Evolutionary conservation across 1,140 invertebrate genomes (phyloP), one percentile per base, ranked within the genome.

Genomic region (Phocides pigmalion): DNA sequence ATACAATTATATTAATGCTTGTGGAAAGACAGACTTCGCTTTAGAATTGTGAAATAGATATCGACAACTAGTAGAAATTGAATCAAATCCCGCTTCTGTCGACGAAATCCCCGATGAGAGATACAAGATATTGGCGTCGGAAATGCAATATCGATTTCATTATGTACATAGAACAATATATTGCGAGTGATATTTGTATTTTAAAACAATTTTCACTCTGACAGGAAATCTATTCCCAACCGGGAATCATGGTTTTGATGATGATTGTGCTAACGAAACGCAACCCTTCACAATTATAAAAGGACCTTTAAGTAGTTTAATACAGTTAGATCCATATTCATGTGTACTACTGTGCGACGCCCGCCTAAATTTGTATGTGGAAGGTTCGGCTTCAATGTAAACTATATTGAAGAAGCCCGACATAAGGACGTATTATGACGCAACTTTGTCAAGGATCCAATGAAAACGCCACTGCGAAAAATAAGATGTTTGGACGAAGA

Each of bases 61-160:
- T 51, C 15, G 28, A 20, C 19, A 47, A 20, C 15, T 14, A 1
- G 44, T n/a, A 4, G 14, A 51, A 35, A 51, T 35, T 12, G 25
- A 51, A 32, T 51, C 25, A 32, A 51, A 35, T 51, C 16, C 22
- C 11, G 16, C 32, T 53, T 39, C 16, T 14, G 32, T 12, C 17
- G 19, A 16, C 11, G n/a, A 4, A 54, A 22, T 54, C 3, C 32
- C 37, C 39, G 32, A 53, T 39, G 35, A n/a, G 22, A 37, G 1
- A 51, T 37, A 0, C 17, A 11, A 11, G 17, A 54, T 41, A 35
- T 17, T 28, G 37, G 51, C n/a, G 35, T 39, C 35, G 37, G 32
- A 41, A 54, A 9, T 41, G 37, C 35, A 54, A 41, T 22, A 54
- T 42, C 15, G 47, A 50, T 50, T 25, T 50, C 12, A 17, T 32